These are phyloP conservation scores for Rhinichthys klamathensis DNA, from an alignment of 2,113 vertebrate genomes.

Conservation along the genomic window DNA sequence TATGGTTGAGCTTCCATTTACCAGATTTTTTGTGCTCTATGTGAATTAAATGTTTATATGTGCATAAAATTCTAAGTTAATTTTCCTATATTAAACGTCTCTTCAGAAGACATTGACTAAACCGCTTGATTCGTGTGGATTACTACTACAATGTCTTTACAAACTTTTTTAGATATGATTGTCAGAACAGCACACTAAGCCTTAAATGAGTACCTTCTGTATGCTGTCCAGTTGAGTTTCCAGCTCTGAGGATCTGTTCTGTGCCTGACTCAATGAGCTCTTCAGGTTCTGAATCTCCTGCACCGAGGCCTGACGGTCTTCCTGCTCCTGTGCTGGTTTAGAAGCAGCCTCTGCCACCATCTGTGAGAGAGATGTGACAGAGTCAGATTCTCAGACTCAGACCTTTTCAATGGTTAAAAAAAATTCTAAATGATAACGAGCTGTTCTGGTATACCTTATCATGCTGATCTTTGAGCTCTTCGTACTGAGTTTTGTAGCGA, in stretches of 20 bases:
- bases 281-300: conserved; percentile 88
- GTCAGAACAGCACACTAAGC: background rate
- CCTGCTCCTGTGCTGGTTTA: conserved; percentile 80
- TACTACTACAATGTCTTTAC: too few species aligned
- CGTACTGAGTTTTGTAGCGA: conserved; percentile 95
- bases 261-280: conserved; percentile 81
- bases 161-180: too few species aligned
- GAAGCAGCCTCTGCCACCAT: conserved; percentile 82
- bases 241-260: conserved; percentile 77
- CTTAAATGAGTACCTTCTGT: conserved; percentile 79
- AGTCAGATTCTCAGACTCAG: conserved; percentile 76
- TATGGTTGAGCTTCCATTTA: background rate
- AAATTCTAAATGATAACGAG: background rate
- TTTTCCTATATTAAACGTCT: too few species aligned
- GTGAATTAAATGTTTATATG: too few species aligned
- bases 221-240: conserved; percentile 86
- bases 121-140: too few species aligned
- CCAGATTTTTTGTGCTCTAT: too few species aligned
- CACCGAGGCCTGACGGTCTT: conserved; percentile 82
- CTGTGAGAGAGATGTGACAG: conserved; percentile 74
- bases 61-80: too few species aligned
- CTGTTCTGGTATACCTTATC: conserved; percentile 83
- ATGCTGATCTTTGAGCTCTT: conserved; percentile 92
- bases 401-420: conserved; percentile 78
- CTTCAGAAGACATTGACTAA: too few species aligned